Evolutionary conservation across 92 coral and sea anemone genomes (phyloP).

Genomic region (Umimayanthus kanabou): DNA sequence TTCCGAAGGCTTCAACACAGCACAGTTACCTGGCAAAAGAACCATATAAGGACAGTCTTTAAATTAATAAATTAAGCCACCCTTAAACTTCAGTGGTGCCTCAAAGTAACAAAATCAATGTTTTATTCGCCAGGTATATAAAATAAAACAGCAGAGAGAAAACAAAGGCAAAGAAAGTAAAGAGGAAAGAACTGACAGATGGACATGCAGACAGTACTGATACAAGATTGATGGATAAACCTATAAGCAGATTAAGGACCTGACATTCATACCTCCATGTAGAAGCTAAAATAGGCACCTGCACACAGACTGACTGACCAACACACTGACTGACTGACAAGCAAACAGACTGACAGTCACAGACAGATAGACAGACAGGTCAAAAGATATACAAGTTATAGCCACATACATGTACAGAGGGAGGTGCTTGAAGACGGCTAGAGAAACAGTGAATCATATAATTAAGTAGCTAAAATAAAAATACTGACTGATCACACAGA

Average conservation of each 20-base stretch:
- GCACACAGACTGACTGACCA: background rate
- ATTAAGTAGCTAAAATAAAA: no score
- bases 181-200: no score
- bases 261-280: no score
- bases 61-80: background rate
- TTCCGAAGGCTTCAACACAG: constrained; percentile 95
- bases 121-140: no score
- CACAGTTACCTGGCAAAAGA: constrained; percentile 82
- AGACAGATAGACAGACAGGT: no score
- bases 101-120: background rate
- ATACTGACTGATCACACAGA: no score
- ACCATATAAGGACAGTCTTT: background rate
- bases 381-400: background rate
- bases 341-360: background rate
- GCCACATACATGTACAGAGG: background rate
- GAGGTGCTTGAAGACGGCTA: background rate
- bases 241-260: no score
- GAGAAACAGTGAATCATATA: no score
- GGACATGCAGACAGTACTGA: no score
- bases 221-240: no score
- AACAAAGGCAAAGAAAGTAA: no score
- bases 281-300: background rate
- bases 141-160: no score
- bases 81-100: background rate
- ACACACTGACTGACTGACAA: background rate